Evolutionary conservation across 2,797 vertebrate species (phyloP), one percentile per base, ranked within the genome.

Genomic region (Lithobates sylvaticus): DNA sequence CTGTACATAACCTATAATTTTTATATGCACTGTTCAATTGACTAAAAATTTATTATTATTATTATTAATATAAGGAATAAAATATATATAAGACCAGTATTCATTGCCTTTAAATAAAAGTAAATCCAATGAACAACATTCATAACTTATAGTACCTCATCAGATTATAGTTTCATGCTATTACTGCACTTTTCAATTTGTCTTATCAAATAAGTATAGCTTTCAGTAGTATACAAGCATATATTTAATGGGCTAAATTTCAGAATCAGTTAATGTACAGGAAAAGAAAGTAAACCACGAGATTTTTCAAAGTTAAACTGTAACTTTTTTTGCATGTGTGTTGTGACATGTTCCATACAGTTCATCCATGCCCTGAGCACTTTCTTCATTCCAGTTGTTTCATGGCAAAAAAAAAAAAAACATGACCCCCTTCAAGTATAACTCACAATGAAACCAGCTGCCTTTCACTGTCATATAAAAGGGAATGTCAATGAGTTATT

Each of bases 341-440:
- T 78, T 32, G 61, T 23, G 27, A 84, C 83, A 84, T 84, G 83
- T 72, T 71, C 5, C 42, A 47, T 64, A 36, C 67, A 69, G 47
- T 32, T 36, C 70, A 42, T 8, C 32, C 34, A 23, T 69, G 83
- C 83, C 83, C 61, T 39, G 2, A 67, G 83, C 83, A 27, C 36
- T 71, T 47, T 71, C 61, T 42, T 84, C 83, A 84, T 84, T 84
- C 83, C 83, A 71, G 36, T 10, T 34, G 26, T 84, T 77, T 61
- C 77, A 84, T 78, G n/a, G 75, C 23, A 54, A 34, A 70, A 65
- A 69, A 10, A 36, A 65, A 36, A 84, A 69, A 10, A 36, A 61
- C 78, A 73, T 34, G 21, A 70, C 29, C 71, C 74, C 23, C 74
- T 78, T 61, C 15, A 78, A 71, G 16, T 77, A 64, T 84, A 72